A percentile compares a stretch with the other conserved stretches of the same genome.
These are phyloP conservation scores for Saturnia pavonia DNA, from an alignment of 2,888 invertebrate genomes.

Conservation along the genomic window DNA sequence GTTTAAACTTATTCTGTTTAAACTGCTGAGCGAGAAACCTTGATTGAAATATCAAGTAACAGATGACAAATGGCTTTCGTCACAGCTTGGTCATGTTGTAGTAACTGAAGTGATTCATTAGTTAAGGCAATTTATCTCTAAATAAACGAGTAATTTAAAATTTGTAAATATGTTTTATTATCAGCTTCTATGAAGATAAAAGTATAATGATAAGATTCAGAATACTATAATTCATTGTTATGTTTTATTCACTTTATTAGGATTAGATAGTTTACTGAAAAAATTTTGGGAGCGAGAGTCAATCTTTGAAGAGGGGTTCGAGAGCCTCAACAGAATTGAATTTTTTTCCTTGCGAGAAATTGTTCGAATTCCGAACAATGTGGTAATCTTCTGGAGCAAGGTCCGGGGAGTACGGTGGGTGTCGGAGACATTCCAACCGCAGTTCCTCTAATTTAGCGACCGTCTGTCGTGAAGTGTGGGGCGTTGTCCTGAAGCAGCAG, in stretches of 20 bases:
- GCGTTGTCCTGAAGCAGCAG: no score
- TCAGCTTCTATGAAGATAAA: neutral
- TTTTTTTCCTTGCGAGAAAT: no score
- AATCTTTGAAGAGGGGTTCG: no score
- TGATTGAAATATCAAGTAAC: constrained; percentile 17
- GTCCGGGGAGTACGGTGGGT: no score
- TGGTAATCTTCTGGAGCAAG: no score
- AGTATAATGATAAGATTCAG: neutral
- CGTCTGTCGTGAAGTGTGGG: no score
- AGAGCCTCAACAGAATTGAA: no score
- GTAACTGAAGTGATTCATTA: constrained; percentile 7
- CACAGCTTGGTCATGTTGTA: constrained; percentile 2
- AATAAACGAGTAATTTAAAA: constrained; percentile 8
- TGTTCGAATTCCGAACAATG: no score
- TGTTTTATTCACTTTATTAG: neutral
- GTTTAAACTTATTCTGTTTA: neutral
- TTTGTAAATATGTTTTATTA: neutral
- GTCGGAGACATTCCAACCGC: no score
- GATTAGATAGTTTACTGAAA: neutral
- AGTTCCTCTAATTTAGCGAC: no score
- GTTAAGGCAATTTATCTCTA: neutral
- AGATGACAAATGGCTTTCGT: constrained; percentile 16
- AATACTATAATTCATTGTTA: neutral
- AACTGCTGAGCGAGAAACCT: constrained; percentile 15
- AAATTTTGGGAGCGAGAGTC: no score